Percentiles rank a stretch among this genome's conserved stretches.
Conservation (phyloP, 23 tunicate genomes). For the Trididemnum miniatum region DNA sequence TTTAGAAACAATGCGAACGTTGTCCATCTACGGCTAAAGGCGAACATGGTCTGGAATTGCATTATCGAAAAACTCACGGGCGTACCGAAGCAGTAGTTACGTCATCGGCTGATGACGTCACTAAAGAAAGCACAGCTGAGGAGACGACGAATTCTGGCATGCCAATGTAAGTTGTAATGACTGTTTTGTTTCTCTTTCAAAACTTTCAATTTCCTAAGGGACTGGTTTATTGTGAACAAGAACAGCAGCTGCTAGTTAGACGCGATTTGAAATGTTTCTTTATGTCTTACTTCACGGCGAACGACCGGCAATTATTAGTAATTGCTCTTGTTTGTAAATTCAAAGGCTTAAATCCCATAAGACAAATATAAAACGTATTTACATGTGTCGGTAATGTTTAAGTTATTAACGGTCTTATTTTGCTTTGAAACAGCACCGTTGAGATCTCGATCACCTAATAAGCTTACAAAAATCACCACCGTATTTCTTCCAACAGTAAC, state of each 20-base stretch:
- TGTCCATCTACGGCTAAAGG: constrained; percentile 85
- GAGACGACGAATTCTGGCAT: constrained; percentile 34
- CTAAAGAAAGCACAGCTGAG: constrained; percentile 16
- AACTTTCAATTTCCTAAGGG: constrained; percentile 8
- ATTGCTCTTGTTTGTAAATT: background rate
- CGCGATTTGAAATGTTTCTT: too few relatives aligned
- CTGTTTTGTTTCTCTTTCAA: constrained; percentile 8
- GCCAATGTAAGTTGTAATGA: constrained; percentile 38
- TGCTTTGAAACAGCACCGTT: too few relatives aligned
- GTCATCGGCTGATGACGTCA: constrained; percentile 27
- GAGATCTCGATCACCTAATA: too few relatives aligned
- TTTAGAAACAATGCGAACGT: constrained; percentile 67
- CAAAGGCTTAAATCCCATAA: background rate
- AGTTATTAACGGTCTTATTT: too few relatives aligned
- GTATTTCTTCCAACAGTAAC: too few relatives aligned
- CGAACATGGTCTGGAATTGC: constrained; percentile 77
- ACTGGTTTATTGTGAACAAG: background rate
- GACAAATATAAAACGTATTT: too few relatives aligned
- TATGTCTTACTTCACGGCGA: constrained; percentile 9
- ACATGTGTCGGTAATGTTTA: too few relatives aligned
- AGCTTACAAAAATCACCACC: too few relatives aligned
- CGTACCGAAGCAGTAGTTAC: constrained; percentile 21
- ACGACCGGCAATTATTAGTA: background rate
- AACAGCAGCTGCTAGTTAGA: constrained; percentile 13
- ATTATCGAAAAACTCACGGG: constrained; percentile 69